A percentile compares a stretch with the other conserved stretches of the same genome.
phyloP scores from a whole-genome alignment of 2,797 vertebrate species.

The Betta splendens region DNA sequence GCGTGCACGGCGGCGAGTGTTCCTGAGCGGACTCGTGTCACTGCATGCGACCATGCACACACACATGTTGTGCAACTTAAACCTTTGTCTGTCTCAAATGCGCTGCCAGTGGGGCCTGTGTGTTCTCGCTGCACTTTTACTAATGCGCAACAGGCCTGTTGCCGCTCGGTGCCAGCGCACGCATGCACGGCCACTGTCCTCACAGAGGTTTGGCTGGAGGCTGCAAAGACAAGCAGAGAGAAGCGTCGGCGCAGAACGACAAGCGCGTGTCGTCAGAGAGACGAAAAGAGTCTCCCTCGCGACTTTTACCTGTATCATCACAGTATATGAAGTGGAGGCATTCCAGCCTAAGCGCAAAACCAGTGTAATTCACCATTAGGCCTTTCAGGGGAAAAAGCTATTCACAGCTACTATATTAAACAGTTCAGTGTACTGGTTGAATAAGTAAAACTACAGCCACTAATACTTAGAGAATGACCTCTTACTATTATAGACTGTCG shows the following conservation, averaged over 20 bases:
- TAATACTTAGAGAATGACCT: conserved; percentile 12
- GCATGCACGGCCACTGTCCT: conserved; percentile 79
- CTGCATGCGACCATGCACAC: conserved; percentile 26
- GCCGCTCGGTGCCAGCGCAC: conserved; percentile 76
- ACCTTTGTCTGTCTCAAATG: conserved; percentile 39
- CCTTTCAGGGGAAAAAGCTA: conserved; percentile 11
- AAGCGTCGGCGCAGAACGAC: conserved; percentile 80
- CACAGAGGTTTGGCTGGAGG: conserved; percentile 71
- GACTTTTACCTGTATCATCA: conserved; percentile 23
- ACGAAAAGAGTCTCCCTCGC: conserved; percentile 43
- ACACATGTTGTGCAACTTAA: conserved; percentile 28
- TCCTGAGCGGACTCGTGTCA: conserved; percentile 2
- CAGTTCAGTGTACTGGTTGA: conserved; percentile 16
- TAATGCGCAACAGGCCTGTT: conserved; percentile 77
- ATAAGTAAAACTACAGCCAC: conserved; percentile 33
- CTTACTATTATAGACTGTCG: conserved; percentile 5
- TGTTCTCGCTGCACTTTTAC: conserved; percentile 70
- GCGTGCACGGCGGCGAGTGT: conserved; percentile 2
- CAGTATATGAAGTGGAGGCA: too few relatives aligned
- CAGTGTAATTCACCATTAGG: conserved; percentile 4
- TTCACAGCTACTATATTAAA: too few relatives aligned
- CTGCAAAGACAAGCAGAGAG: conserved; percentile 79
- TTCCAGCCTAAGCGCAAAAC: conserved; percentile 39
- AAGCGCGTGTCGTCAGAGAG: conserved; percentile 73
- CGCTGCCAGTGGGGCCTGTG: conserved; percentile 53